phyloP scores from a whole-genome alignment of 1,140 invertebrate genomes.

The Drosophila saltans region DNA sequence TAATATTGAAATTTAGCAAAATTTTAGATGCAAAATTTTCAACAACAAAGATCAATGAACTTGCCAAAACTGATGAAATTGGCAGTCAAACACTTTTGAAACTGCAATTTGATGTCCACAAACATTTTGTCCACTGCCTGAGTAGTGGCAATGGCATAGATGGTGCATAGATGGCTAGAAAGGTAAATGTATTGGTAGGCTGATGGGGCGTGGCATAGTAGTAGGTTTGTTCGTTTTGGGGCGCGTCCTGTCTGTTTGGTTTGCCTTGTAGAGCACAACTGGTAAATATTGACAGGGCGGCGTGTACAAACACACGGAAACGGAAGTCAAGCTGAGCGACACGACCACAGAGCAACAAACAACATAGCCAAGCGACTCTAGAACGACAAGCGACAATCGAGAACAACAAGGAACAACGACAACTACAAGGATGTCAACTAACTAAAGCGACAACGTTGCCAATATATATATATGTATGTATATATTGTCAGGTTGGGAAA shows the following conservation, averaged over 20 bases:
- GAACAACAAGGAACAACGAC: conserved; percentile 23
- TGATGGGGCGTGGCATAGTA: not conserved
- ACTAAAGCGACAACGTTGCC: conserved; percentile 58
- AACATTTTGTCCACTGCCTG: conserved; percentile 34
- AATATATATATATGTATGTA: conserved; percentile 2
- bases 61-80: not conserved
- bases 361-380: conserved; percentile 40
- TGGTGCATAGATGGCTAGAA: not conserved
- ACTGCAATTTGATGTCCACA: conserved; percentile 55
- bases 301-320: conserved; percentile 67
- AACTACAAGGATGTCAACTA: conserved; percentile 35
- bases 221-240: conserved; percentile 11
- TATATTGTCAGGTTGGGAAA: conserved; percentile 31
- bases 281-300: conserved; percentile 72
- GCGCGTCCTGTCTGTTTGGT: conserved; percentile 35
- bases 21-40: not conserved
- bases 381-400: conserved; percentile 27
- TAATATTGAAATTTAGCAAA: not conserved
- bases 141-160: not conserved
- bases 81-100: conserved; percentile 40
- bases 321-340: conserved; percentile 75
- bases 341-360: conserved; percentile 62
- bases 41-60: not conserved
- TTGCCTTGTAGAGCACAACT: conserved; percentile 67
- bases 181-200: conserved; percentile 7